Evolutionary conservation across 2,113 vertebrate species (phyloP).

Genomic region (Syrrhaptes paradoxus): DNA sequence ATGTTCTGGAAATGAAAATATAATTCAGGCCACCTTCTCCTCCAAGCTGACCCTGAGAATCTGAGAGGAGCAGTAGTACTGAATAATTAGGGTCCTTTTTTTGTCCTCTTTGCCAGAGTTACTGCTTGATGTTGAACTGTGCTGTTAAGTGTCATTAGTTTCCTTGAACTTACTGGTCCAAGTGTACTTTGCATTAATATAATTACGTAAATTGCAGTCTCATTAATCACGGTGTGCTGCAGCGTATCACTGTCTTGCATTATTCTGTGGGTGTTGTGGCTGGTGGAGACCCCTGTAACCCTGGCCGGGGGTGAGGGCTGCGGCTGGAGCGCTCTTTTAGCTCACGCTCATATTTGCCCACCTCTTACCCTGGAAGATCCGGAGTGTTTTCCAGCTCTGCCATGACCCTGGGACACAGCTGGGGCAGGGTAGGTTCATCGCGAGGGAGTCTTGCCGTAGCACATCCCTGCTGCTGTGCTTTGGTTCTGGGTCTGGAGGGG

Average conservation of each 20-base stretch:
- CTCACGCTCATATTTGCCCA: rapidly evolving
- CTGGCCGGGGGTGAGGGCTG: background rate
- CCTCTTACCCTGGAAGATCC: background rate
- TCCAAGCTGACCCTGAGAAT: conserved; percentile 55
- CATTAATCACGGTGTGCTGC: background rate
- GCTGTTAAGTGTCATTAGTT: conserved; percentile 13
- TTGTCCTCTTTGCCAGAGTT: background rate
- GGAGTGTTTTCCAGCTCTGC: background rate
- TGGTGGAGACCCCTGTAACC: background rate
- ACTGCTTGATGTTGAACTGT: background rate
- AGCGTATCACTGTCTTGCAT: background rate
- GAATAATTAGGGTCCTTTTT: conserved; percentile 32
- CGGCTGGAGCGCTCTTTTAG: background rate
- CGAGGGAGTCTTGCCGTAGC: background rate
- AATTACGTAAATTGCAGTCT: conserved; percentile 19
- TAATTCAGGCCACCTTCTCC: conserved; percentile 65
- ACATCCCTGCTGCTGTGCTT: background rate
- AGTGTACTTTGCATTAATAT: conserved; percentile 18
- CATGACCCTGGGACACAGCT: rapidly evolving
- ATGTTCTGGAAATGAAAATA: conserved; percentile 38
- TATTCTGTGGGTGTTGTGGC: background rate
- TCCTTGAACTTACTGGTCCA: conserved; percentile 1
- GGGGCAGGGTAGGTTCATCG: background rate
- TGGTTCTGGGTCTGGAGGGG: rapidly evolving
- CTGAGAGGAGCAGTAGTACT: background rate